Base-by-base conservation (phyloP, 2,797 vertebrate species). In the Mormyrops boulengeri region DNA sequence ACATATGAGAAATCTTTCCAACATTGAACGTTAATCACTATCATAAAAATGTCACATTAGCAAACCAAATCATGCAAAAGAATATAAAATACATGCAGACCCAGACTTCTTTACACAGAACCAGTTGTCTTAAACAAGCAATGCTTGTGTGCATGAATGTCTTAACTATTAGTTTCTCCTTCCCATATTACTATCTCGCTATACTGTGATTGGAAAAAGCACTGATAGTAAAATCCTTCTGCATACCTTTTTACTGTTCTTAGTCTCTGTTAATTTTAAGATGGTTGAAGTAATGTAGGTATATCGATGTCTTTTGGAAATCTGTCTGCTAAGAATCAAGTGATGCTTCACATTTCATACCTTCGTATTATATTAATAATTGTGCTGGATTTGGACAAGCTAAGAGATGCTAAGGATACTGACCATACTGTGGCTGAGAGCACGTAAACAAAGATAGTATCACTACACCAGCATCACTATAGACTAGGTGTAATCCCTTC, bases 121-220 rank as follows among this genome's bases (percentile, higher is more conserved):
- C 69, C 17, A 17, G 34, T 77, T 77, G 69, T 84, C 9, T 22
- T 44, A 50, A 50, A 84, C 22, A 47, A 41, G 77, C 30, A 38
- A 82, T 66, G 57, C 22, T 8, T 53, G 50, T 55, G 69, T 53
- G 8, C 1, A 38, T 80, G 38, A 19, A 22, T 82, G 88, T 3
- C 17, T 62, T 22, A 19, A 62, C n/a, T 47, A 12, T 17, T 47
- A 12, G 30, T 12, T 9, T 88, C 26, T 66, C 26, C 19, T 34
- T 84, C 47, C 38, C 47, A 41, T 5, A 9, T 14, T 14, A 14
- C 41, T n/a, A 41, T 38, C 22, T 30, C 17, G 1, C 88, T 19
- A 14, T 9, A 44, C 14, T 34, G 30, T 9, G 17, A 84, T 84
- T 22, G 87, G 89, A 88, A 91, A 69, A 90, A 89, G 89, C 41